Evolutionary conservation across 2,797 vertebrate species (phyloP).

Genomic region (Enteromius anoplus): DNA sequence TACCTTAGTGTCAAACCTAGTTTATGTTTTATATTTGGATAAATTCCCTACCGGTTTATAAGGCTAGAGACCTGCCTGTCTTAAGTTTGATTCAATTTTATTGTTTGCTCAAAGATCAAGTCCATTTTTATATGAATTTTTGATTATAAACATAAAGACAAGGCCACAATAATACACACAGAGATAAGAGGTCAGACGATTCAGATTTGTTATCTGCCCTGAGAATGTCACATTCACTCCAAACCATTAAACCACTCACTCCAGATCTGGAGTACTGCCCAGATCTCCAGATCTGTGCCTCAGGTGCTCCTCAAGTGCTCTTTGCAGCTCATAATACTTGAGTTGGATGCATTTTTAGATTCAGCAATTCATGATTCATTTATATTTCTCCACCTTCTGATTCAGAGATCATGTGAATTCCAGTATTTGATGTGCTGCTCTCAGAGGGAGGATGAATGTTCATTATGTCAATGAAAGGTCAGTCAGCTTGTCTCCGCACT

Average conservation of each 20-base stretch:
- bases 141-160: neutral
- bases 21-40: neutral
- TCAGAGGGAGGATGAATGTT: neutral
- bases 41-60: neutral
- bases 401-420: neutral
- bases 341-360: neutral
- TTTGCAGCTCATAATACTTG: conserved; percentile 20
- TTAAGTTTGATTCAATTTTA: neutral
- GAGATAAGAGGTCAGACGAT: neutral
- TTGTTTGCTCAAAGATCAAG: neutral
- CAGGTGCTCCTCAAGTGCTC: neutral
- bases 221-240: conserved; percentile 28
- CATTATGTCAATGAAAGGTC: conserved; percentile 4
- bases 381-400: neutral
- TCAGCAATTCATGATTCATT: neutral
- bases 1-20: neutral
- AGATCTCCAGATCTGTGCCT: neutral
- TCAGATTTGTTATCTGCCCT: conserved; percentile 34
- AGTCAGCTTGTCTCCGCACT: neutral
- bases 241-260: conserved; percentile 6
- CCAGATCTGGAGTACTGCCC: conserved; percentile 26
- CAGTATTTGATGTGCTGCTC: neutral
- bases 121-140: neutral
- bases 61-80: neutral
- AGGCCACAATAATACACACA: neutral